Evolutionary conservation across 2,797 vertebrate genomes (phyloP), one percentile per base, ranked within the genome.

Genomic region (Eupleurogrammus muticus): DNA sequence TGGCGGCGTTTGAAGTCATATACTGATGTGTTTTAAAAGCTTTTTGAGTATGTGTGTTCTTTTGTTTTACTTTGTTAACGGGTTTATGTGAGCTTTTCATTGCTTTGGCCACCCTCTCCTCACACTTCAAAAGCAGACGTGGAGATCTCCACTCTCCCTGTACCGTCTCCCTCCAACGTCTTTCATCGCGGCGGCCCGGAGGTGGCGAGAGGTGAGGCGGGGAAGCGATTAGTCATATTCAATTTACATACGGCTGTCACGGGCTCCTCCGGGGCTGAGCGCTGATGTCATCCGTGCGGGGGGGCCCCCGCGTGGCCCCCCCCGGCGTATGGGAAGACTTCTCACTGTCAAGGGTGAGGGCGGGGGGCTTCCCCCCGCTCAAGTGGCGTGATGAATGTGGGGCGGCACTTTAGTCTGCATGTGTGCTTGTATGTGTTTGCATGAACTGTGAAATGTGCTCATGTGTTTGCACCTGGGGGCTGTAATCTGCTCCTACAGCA

Each of bases 191-290:
- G 73, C 59, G 53, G 81, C 84, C 70, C 55, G 65, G 82, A 85
- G 91, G 87, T 91, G 89, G 73, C 60, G 83, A 89, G 84, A 85
- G 88, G 92, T 87, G 91, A 93, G 70, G 82, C 82, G 12, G 84
- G 81, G 88, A 90, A 86, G 88, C 90, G 81, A 91, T 94, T 93
- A 87, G 90, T 94, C 92, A 94, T 93, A 92, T 93, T 94, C 92
- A 84, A 93, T 94, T 94, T 92, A 92, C 90, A 92, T 92, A 92
- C 58, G 93, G 87, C 90, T 93, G 93, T 93, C 94, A 93, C 48
- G 47, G 78, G 49, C 82, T 82, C 69, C 73, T 82, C 77, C 64
- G n/a, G 73, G 40, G 73, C 80, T 58, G 57, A 76, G 82, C 66
- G 46, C 82, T 93, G 90, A 92, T 91, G 92, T 93, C 91, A 92